phyloP scores from a whole-genome alignment of 2,888 invertebrate genomes.

The Drosophila prolongata region DNA sequence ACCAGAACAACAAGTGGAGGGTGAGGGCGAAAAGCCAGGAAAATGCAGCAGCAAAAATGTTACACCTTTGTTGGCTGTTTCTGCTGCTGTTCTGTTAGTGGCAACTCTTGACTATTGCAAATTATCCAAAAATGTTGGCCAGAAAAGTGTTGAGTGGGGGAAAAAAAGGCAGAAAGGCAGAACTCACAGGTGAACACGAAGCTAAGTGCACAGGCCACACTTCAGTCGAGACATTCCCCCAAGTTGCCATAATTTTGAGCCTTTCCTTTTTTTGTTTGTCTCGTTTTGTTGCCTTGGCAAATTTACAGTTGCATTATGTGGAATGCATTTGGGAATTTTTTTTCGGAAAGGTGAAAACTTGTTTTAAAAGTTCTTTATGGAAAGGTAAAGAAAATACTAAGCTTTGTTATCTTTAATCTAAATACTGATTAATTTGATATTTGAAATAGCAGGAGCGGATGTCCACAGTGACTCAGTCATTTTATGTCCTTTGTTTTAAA shows the following conservation, averaged over 20 bases:
- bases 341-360: slow-evolving; percentile 2
- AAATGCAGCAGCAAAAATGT: slow-evolving; percentile 44
- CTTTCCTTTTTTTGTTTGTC: slow-evolving; percentile 6
- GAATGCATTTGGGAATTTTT: slow-evolving; percentile 35
- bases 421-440: too few relatives aligned
- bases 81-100: slow-evolving; percentile 22
- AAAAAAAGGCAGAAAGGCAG: background rate
- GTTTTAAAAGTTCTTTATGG: slow-evolving; percentile 1
- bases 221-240: slow-evolving; percentile 14
- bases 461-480: too few relatives aligned
- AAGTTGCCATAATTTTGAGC: slow-evolving; percentile 33
- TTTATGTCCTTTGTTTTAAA: too few relatives aligned
- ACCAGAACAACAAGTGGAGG: slow-evolving; percentile 40
- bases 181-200: slow-evolving; percentile 20
- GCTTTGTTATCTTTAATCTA: too few relatives aligned
- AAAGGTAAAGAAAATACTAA: background rate
- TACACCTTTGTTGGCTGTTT: slow-evolving; percentile 45
- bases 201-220: slow-evolving; percentile 20
- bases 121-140: slow-evolving; percentile 41
- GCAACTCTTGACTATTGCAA: slow-evolving; percentile 46
- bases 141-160: background rate
- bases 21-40: slow-evolving; percentile 3
- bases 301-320: slow-evolving; percentile 39
- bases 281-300: slow-evolving; percentile 27
- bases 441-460: too few relatives aligned